Percentiles rank a stretch among this genome's conserved stretches.
Conservation (phyloP, 2,888 invertebrate species). For the Leptopilina syphax region DNA sequence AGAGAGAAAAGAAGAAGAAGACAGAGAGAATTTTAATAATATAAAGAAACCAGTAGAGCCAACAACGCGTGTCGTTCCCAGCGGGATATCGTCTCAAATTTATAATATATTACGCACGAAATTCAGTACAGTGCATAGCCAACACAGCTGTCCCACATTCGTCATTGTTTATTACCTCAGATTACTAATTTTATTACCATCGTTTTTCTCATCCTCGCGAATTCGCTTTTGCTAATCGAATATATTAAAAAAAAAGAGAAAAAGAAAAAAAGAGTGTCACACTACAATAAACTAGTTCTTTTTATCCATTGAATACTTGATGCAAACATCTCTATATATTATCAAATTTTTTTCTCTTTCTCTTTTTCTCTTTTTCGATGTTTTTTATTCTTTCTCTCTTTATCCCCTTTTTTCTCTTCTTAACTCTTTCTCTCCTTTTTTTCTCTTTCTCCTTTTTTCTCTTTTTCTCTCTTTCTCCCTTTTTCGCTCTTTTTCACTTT, state of each 20-base stretch:
- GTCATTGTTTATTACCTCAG: slow-evolving; percentile 34
- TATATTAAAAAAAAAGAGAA: too few relatives aligned
- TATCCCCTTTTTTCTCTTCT: not conserved
- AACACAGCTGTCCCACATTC: slow-evolving; percentile 33
- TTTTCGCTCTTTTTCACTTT: not conserved
- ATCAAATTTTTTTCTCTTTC: not conserved
- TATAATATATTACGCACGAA: slow-evolving; percentile 39
- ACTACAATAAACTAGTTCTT: not conserved
- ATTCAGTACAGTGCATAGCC: slow-evolving; percentile 36
- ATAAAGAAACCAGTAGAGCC: slow-evolving; percentile 40
- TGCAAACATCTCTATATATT: not conserved
- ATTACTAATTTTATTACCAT: slow-evolving; percentile 38
- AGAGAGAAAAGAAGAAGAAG: not conserved
- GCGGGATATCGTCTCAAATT: slow-evolving; percentile 38
- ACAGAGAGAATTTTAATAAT: slow-evolving; percentile 17
- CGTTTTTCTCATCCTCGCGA: not conserved
- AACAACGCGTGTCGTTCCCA: slow-evolving; percentile 39
- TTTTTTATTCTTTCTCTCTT: not conserved
- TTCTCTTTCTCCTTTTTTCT: too few relatives aligned
- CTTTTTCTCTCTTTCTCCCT: not conserved
- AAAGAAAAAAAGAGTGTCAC: not conserved
- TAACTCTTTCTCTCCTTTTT: too few relatives aligned
- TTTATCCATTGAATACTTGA: not conserved
- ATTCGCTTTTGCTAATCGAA: not conserved
- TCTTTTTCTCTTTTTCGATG: not conserved